Conservation (phyloP, 2,888 invertebrate species). For the Chironomus riparius region DNA sequence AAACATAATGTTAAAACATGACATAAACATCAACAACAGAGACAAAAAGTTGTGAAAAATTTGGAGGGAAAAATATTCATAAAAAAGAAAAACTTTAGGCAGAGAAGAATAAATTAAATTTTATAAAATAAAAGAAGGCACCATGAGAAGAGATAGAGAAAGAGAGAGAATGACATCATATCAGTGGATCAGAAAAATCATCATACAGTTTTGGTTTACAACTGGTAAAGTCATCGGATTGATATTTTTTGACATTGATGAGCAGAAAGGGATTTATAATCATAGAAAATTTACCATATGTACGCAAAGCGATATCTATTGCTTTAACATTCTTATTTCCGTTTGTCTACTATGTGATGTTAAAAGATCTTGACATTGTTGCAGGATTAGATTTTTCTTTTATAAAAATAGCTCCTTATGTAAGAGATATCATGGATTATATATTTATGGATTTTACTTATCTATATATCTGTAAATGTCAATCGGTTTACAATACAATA, state of each 20-base stretch:
- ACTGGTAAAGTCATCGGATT: background rate
- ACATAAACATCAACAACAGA: background rate
- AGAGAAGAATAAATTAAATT: background rate
- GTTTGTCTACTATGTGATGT: background rate
- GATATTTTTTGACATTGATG: background rate
- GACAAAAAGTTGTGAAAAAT: background rate
- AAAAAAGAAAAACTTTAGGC: background rate
- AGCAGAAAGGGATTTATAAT: background rate
- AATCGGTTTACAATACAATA: background rate
- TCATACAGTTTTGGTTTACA: background rate
- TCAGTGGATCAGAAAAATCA: background rate
- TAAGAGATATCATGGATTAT: background rate
- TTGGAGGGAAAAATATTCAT: background rate
- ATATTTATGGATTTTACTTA: background rate
- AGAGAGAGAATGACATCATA: background rate
- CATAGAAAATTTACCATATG: background rate
- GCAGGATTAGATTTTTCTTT: background rate
- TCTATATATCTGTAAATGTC: background rate
- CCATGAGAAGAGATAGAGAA: background rate
- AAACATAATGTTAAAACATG: background rate
- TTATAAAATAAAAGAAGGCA: background rate
- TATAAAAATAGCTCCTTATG: background rate
- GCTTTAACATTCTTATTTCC: background rate
- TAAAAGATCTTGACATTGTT: background rate
- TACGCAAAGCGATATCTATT: background rate